A percentile compares a stretch with the other conserved stretches of the same genome.
phyloP scores from a whole-genome alignment of 2,888 invertebrate species.

The Eupithecia insigniata region DNA sequence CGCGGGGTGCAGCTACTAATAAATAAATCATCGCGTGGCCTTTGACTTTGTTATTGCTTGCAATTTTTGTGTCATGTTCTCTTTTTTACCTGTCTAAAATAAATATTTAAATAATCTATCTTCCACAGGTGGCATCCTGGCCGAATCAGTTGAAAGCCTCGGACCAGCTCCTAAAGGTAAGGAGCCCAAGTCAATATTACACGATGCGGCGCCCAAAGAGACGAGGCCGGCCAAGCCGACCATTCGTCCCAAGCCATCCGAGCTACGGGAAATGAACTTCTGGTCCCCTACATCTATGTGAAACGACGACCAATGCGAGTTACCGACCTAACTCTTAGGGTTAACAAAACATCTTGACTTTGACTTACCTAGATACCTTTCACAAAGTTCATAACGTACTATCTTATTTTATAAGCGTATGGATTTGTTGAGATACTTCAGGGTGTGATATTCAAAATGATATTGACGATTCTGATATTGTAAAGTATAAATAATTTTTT shows the following conservation, averaged over 20 bases:
- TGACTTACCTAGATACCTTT: conserved; percentile 22
- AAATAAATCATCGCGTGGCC: no score
- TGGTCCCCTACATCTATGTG: conserved; percentile 94
- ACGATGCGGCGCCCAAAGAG: conserved; percentile 53
- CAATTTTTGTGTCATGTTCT: no score
- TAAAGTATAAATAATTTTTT: no score
- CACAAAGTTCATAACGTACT: conserved; percentile 31
- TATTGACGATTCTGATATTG: conserved; percentile 5
- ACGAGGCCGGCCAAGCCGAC: conserved; percentile 59
- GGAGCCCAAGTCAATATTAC: conserved; percentile 51
- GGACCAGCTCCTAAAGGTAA: conserved; percentile 69
- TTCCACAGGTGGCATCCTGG: conserved; percentile 61
- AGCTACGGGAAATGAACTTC: conserved; percentile 92
- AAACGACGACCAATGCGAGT: conserved; percentile 40
- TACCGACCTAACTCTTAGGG: conserved; percentile 37
- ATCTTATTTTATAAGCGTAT: conserved; percentile 9
- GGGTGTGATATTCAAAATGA: conserved; percentile 22
- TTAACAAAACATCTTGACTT: conserved; percentile 10
- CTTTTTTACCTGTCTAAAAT: background rate
- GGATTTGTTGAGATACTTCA: conserved; percentile 11
- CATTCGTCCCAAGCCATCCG: conserved; percentile 79
- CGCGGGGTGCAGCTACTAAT: no score
- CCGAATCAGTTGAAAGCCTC: conserved; percentile 76
- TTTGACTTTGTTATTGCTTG: no score
- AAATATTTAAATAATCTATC: conserved; percentile 9